These are phyloP conservation scores for Holothuria glaberrima DNA, from an alignment of 35 echinoderm and acorn worm species.

Conservation along the genomic window DNA sequence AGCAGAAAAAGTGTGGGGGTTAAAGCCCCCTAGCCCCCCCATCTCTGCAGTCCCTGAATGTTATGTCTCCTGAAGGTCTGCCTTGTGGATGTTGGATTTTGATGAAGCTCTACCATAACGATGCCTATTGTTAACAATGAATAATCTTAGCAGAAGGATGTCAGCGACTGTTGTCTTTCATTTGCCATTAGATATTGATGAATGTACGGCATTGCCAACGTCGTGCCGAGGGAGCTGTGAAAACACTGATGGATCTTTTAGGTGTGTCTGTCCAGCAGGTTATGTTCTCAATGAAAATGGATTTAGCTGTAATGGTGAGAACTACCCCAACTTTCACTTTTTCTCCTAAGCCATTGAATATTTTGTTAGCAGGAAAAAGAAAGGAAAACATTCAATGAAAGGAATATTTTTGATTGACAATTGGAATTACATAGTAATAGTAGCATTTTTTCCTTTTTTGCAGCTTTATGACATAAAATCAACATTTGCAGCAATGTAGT, in stretches of 20 bases:
- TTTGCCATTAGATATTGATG: slow-evolving; percentile 36
- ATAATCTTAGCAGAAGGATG: too few relatives aligned
- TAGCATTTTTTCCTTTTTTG: neutral
- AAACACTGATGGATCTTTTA: slow-evolving; percentile 50
- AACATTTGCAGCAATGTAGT: neutral
- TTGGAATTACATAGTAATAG: neutral
- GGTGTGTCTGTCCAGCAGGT: slow-evolving; percentile 28
- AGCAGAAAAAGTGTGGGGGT: too few relatives aligned
- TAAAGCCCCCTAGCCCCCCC: too few relatives aligned
- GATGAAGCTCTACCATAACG: too few relatives aligned
- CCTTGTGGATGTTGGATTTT: too few relatives aligned
- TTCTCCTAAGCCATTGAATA: neutral
- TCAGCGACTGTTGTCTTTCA: too few relatives aligned
- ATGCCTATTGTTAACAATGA: too few relatives aligned
- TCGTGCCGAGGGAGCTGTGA: slow-evolving; percentile 48
- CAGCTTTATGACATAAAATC: neutral
- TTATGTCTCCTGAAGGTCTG: too few relatives aligned
- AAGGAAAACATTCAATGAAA: too few relatives aligned
- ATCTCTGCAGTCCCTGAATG: too few relatives aligned
- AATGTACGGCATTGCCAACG: slow-evolving; percentile 30
- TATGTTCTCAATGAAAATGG: slow-evolving; percentile 45
- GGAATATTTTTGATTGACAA: too few relatives aligned
- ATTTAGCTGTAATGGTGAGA: slow-evolving; percentile 43
- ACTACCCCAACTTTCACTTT: neutral
- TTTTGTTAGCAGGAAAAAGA: neutral